Evolutionary conservation across 2,113 vertebrate genomes (phyloP), one percentile per base, ranked within the genome.

Genomic region (Xyliphius kryptos): DNA sequence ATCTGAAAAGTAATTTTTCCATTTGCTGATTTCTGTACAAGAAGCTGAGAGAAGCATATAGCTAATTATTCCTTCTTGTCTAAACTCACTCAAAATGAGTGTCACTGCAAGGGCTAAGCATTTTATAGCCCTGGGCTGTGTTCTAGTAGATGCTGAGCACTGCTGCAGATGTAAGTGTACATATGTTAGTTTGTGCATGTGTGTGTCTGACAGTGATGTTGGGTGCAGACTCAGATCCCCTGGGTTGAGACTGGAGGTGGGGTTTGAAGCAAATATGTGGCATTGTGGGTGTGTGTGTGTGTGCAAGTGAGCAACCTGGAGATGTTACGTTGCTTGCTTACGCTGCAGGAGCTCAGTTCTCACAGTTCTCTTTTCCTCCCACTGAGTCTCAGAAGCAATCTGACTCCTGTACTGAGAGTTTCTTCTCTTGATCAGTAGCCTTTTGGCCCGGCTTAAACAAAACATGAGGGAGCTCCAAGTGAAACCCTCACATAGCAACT

Each of bases 301-400:
- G 54, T 55, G 67, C 22, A 66, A 44, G 14, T 47, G 20, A 9
- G 71, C 36, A 56, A 13, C 54, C 53, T 22, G 38, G 66, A 68
- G 61, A 65, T 69, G 56, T 56, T 62, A 61, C 70, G 47, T 21
- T 40, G 40, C 63, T 76, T 71, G 69, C 71, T 71, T 76, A 72
- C 65, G 73, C 74, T 71, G 74, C 74, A 71, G 37, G 59, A 76
- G 68, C 55, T 63, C 70, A 56, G 57, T 62, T 69, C 74, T 56
- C 20, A 48, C 47, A 49, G 21, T 67, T 48, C 69, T 69, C 37
- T 69, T 43, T 55, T 68, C 57, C 26, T 63, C 56, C 21, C 15
- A 26, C 56, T 48, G 61, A 69, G 53, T 36, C 59, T 62, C 37
- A 63, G 59, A 68, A 46, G 49, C 44, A 4, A 44, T 17, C 60